Conservation (phyloP, 2,113 vertebrate genomes). For the Pseudopipra pipra region DNA sequence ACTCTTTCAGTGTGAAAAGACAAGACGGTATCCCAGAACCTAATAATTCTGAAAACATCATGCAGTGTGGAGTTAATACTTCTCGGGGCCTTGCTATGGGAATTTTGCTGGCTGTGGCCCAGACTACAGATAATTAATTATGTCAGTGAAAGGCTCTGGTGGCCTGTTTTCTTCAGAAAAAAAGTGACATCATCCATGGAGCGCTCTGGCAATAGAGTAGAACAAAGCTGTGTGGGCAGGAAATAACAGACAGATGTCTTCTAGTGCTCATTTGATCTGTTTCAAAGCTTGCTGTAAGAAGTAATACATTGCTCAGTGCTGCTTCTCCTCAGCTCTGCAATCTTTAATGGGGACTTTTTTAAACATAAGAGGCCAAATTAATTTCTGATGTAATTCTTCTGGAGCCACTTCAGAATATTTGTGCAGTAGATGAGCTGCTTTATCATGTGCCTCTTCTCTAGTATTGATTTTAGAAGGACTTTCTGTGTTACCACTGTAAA, state of each 20-base stretch:
- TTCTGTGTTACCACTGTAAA: neutral
- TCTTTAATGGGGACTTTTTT: neutral
- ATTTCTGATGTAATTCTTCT: slow-evolving; percentile 46
- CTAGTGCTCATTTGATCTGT: slow-evolving; percentile 74
- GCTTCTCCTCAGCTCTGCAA: slow-evolving; percentile 38
- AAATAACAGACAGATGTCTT: slow-evolving; percentile 82
- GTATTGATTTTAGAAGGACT: neutral
- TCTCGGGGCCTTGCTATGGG: slow-evolving; percentile 64
- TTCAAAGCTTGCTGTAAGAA: slow-evolving; percentile 63
- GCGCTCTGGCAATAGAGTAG: slow-evolving; percentile 76
- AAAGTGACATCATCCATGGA: slow-evolving; percentile 80
- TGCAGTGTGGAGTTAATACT: slow-evolving; percentile 73
- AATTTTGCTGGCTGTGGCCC: slow-evolving; percentile 74
- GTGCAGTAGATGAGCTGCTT: neutral
- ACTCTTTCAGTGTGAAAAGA: slow-evolving; percentile 53
- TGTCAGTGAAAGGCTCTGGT: slow-evolving; percentile 79
- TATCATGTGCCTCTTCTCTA: neutral
- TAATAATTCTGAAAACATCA: slow-evolving; percentile 66
- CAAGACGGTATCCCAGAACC: slow-evolving; percentile 34
- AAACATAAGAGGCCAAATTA: slow-evolving; percentile 21
- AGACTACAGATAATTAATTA: slow-evolving; percentile 84
- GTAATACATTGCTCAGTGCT: slow-evolving; percentile 6
- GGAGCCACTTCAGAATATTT: slow-evolving; percentile 46
- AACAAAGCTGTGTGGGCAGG: slow-evolving; percentile 78
- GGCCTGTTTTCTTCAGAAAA: slow-evolving; percentile 78